Conservation (phyloP, 2,888 invertebrate genomes). For the Tetrapedia diversipes region DNA sequence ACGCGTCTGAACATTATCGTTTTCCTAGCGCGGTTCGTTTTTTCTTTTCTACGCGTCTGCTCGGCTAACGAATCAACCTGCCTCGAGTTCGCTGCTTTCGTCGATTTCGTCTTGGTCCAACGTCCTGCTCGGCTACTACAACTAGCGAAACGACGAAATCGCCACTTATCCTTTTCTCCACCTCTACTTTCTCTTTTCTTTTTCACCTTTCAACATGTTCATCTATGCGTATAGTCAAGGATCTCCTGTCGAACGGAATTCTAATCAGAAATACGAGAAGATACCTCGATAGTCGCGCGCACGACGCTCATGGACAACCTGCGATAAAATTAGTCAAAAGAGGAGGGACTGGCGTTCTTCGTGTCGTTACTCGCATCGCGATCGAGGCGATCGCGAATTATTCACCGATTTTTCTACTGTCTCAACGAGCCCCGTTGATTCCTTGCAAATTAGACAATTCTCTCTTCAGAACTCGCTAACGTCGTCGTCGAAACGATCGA, state of each 20-base stretch:
- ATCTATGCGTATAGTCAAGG: constrained; percentile 48
- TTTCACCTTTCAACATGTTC: constrained; percentile 16
- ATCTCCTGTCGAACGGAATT: constrained; percentile 58
- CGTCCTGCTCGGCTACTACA: constrained; percentile 62
- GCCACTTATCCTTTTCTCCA: constrained; percentile 1
- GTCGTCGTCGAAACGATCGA: constrained; percentile 33
- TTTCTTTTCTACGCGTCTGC: constrained; percentile 35
- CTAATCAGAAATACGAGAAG: constrained; percentile 55
- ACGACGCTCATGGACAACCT: constrained; percentile 54
- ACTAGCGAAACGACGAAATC: constrained; percentile 66
- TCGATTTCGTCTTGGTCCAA: constrained; percentile 73
- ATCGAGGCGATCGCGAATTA: constrained; percentile 11
- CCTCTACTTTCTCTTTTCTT: background rate
- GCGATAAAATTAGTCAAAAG: constrained; percentile 55
- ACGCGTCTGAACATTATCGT: constrained; percentile 11
- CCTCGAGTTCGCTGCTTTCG: constrained; percentile 49
- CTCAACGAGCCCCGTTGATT: constrained; percentile 9
- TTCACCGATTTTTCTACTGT: background rate
- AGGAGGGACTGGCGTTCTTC: constrained; percentile 61
- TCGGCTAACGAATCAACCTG: constrained; percentile 48
- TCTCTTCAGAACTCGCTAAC: constrained; percentile 28
- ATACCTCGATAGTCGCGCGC: constrained; percentile 63
- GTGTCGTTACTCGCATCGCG: constrained; percentile 14
- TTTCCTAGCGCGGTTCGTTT: constrained; percentile 25
- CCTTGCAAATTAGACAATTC: constrained; percentile 30